phyloP scores from a whole-genome alignment of 92 coral and sea anemone genomes.

The Epizoanthus fatuus region DNA sequence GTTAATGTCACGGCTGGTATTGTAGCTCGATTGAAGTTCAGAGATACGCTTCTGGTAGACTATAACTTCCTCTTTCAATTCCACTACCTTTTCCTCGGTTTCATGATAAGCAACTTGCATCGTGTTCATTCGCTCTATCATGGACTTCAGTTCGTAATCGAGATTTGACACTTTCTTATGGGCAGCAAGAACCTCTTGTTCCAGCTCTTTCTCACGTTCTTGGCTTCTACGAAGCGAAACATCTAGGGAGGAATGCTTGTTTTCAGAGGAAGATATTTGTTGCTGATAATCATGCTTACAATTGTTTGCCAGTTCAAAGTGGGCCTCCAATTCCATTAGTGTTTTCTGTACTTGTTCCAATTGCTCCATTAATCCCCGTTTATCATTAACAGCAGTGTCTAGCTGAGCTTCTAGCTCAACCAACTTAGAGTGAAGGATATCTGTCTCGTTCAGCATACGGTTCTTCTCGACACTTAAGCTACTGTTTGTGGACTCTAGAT shows the following conservation, averaged over 20 bases:
- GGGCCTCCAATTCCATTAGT: slow-evolving; percentile 86
- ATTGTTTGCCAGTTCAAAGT: slow-evolving; percentile 74
- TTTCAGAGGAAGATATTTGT: slow-evolving; percentile 47
- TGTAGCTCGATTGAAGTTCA: slow-evolving; percentile 82
- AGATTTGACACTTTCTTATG: slow-evolving; percentile 77
- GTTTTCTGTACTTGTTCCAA: slow-evolving; percentile 82
- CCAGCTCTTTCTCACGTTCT: slow-evolving; percentile 82
- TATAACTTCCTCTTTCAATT: slow-evolving; percentile 78
- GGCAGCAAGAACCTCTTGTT: slow-evolving; percentile 79
- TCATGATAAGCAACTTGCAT: slow-evolving; percentile 71
- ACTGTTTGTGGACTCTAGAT: slow-evolving; percentile 76
- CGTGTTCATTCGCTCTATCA: slow-evolving; percentile 72
- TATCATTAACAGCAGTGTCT: slow-evolving; percentile 83
- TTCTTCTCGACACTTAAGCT: slow-evolving; percentile 79
- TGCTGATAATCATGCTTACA: background rate
- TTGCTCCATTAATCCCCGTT: slow-evolving; percentile 58
- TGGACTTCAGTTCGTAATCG: slow-evolving; percentile 76
- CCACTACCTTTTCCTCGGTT: slow-evolving; percentile 68
- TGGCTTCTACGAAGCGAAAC: slow-evolving; percentile 76
- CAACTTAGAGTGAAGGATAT: slow-evolving; percentile 75
- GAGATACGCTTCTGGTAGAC: slow-evolving; percentile 76
- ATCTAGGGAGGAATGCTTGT: slow-evolving; percentile 74
- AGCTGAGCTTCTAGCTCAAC: slow-evolving; percentile 89
- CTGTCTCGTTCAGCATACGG: slow-evolving; percentile 83
- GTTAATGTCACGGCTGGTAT: slow-evolving; percentile 67